Base-by-base conservation (phyloP, 2,113 vertebrate genomes). In the Scomber colias region DNA sequence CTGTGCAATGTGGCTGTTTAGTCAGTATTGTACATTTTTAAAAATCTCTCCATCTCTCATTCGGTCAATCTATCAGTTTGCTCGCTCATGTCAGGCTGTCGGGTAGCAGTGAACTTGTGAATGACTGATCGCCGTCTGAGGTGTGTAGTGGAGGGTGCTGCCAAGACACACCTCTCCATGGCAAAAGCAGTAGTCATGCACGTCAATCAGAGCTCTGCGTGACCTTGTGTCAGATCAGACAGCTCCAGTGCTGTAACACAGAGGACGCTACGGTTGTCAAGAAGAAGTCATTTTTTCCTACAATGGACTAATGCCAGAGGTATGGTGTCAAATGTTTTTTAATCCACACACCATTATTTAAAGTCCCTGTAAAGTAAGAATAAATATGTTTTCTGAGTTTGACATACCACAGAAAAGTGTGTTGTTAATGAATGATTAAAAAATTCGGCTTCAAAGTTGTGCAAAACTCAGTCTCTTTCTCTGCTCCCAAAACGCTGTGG, bases 221-320 rank as follows among this genome's bases (percentile, higher is more conserved):
- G 89, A 93, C 92, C 93, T 93, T 88, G 88, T 83, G 90, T 88
- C 92, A 87, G 71, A 76, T 81, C 81, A 79, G 77, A 86, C 49
- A 21, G 65, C 67, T 69, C n/a, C 35, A 53, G 54, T n/a, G 65
- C 70, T 21, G 19, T 44, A 77, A 75, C 48, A 49, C 61, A 57
- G 69, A 69, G 62, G 70, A 63, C 53, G 10, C 54, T 17, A n/a
- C 62, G 51, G 5, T 0, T 24, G 46, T 11, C 61, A 59, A 15
- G 51, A 0, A 65, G 14, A 7, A 44, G 12, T 11, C 35, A 40
- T 35, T 27, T 49, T 27, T 46, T 63, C 16, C 40, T 21, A 9
- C 3, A 27, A 4, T 59, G 3, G 27, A 79, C 24, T 27, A 27
- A 27, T 17, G 24, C 3, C 7, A 40, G 16, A 54, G 11, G 15